These are phyloP conservation scores for Falco naumanni DNA, from an alignment of 2,797 vertebrate species.

Conservation along the genomic window DNA sequence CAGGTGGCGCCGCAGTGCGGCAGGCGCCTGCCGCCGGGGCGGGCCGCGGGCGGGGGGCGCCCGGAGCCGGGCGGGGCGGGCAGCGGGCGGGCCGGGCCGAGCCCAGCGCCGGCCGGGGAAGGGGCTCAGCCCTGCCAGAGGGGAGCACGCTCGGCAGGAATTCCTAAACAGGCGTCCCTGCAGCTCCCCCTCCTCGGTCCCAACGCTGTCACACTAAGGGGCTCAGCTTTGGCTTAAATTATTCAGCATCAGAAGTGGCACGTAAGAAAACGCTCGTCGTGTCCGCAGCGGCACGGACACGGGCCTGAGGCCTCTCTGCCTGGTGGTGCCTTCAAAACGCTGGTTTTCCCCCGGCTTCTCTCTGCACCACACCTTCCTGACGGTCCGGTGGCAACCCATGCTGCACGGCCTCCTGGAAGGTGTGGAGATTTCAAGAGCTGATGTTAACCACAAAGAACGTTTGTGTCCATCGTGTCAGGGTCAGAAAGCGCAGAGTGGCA, in stretches of 20 bases:
- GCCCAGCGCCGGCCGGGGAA: background rate
- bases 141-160: background rate
- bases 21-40: background rate
- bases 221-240: fast-evolving
- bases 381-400: background rate
- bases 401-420: fast-evolving
- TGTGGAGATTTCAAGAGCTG: background rate
- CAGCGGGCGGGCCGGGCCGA: background rate
- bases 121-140: background rate
- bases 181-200: background rate
- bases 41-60: too few species aligned
- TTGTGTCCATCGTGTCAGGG: background rate
- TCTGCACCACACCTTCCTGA: background rate
- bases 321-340: too few species aligned
- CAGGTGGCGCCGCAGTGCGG: background rate
- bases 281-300: fast-evolving
- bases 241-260: fast-evolving
- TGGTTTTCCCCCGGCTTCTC: fast-evolving
- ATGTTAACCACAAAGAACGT: background rate
- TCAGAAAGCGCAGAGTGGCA: background rate
- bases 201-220: fast-evolving
- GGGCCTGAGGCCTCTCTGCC: background rate
- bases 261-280: fast-evolving
- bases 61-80: background rate
- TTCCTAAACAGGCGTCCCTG: background rate